Base-by-base conservation (phyloP, 1,140 invertebrate species). In the Cylas formicarius region DNA sequence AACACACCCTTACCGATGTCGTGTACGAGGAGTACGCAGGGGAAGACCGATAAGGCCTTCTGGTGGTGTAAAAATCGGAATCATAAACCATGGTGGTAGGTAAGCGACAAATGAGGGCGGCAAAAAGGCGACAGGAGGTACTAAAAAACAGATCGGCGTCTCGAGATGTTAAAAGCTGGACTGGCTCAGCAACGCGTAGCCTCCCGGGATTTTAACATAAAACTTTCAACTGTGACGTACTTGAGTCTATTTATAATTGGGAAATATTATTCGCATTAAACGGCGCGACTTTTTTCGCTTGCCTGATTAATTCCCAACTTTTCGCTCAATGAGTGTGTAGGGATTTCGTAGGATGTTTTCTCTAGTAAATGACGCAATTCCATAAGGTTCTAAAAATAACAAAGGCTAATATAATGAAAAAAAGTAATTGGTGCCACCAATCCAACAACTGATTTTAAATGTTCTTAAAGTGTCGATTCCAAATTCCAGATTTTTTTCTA, bases 61-160 rank as follows among this genome's bases (percentile, higher is more conserved):
- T 80, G 66, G 81, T 86, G 57, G 84, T 87, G 70, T 86, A 86
- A 70, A 87, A 89, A 71, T 87, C 85, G 73, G 81, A 83, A 73
- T 86, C 82, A 81, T 87, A 89, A 73, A 89, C 85, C 85, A 89
- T 89, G 66, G 77, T 77, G 70, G 63, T 60, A 28, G 29, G 38
- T 37, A 16, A 19, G 32, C 34, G 50, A 35, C 22, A 43, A 51
- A 47, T 41, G 34, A n/a, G 42, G 48, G 45, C 39, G 50, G 35
- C 40, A 36, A 48, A 48, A 34, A 38, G 31, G 38, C 46, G 22
- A 20, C n/a, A 48, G 39, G 17, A 31, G 33, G 29, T 21, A 48
- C 38, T 34, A 22, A 35, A 36, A 42, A n/a, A n/a, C 13, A 34
- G 45, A 50, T 55, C 60, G 57, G 53, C 52, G 56, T 62, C 57